A percentile compares a stretch with the other conserved stretches of the same genome.
Conservation (phyloP, 2,113 vertebrate species). For the Fulmarus glacialis region DNA sequence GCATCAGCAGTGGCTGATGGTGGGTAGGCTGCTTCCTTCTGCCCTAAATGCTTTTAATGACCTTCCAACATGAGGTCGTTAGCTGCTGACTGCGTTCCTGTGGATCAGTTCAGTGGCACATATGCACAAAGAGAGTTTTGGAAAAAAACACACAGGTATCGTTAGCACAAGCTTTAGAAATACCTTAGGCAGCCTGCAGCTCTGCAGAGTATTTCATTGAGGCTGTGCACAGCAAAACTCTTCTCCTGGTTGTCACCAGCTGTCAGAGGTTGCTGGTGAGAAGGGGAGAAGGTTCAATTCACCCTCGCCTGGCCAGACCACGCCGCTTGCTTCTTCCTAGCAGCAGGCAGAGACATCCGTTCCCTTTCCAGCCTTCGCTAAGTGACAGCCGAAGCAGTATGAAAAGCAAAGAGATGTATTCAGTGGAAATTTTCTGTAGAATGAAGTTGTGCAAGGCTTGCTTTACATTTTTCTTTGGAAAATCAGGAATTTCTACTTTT, state of each 20-base stretch:
- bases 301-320: not conserved
- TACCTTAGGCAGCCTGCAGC: not conserved
- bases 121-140: not conserved
- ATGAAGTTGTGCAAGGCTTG: not conserved
- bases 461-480: not conserved
- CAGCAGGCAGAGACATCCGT: not conserved
- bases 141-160: fast-evolving
- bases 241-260: not conserved
- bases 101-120: not conserved
- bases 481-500: not conserved
- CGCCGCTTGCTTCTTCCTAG: not conserved
- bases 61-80: not conserved
- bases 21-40: not conserved
- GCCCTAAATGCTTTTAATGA: not conserved
- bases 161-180: not conserved
- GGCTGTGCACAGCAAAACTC: not conserved
- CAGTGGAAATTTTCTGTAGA: not conserved
- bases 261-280: not conserved
- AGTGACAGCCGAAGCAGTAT: not conserved
- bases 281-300: not conserved
- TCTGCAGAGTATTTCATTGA: not conserved
- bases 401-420: not conserved
- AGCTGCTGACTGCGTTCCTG: not conserved
- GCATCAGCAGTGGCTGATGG: not conserved
- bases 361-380: not conserved